These are phyloP conservation scores for Syrista parreyssii DNA, from an alignment of 2,888 invertebrate species.

Conservation along the genomic window DNA sequence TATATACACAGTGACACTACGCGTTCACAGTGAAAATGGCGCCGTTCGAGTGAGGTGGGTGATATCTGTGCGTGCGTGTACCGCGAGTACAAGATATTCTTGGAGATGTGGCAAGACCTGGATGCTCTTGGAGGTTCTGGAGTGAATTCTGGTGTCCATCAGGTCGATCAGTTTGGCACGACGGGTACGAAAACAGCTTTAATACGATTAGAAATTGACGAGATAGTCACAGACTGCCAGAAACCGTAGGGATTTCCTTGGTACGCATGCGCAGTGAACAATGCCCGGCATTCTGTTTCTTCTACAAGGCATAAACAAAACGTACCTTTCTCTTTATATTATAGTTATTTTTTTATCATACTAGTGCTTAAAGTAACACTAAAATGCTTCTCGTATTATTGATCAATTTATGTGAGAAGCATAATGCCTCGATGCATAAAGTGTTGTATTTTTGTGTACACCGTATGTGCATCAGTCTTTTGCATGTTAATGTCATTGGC, in stretches of 20 bases:
- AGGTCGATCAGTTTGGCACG: slow-evolving; percentile 60
- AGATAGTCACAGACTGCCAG: neutral
- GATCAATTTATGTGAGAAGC: neutral
- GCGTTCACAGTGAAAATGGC: slow-evolving; percentile 56
- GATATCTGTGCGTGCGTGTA: slow-evolving; percentile 33
- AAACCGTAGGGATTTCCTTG: slow-evolving; percentile 2
- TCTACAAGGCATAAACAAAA: slow-evolving; percentile 1
- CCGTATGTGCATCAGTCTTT: neutral
- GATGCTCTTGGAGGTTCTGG: slow-evolving; percentile 57
- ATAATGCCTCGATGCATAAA: neutral
- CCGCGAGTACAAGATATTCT: slow-evolving; percentile 22
- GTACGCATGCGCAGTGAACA: slow-evolving; percentile 24
- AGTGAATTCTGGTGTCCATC: slow-evolving; percentile 57
- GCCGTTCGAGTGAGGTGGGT: slow-evolving; percentile 55
- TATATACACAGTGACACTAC: neutral
- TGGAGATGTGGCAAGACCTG: slow-evolving; percentile 63
- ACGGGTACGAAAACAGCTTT: slow-evolving; percentile 47
- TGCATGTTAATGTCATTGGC: neutral
- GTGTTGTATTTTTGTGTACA: neutral
- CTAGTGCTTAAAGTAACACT: neutral
- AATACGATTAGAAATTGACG: neutral
- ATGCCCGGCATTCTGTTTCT: neutral
- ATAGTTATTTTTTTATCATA: neutral
- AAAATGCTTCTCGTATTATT: neutral
- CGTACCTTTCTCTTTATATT: neutral